Evolutionary conservation across 2,888 invertebrate genomes (phyloP), one percentile per base, ranked within the genome.

Genomic region (Stenodera caucasica): DNA sequence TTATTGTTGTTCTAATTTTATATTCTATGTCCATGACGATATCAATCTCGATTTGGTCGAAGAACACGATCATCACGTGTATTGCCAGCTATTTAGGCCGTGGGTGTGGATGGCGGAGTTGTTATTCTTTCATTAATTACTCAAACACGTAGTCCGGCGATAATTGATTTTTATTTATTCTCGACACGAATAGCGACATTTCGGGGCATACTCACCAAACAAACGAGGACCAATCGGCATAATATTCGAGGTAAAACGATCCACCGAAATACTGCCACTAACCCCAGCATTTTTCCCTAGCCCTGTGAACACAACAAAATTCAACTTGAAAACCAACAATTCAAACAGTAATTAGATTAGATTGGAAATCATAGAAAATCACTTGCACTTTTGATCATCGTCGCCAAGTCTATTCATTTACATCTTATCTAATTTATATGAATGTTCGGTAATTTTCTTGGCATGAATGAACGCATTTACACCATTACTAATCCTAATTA

Each of bases 141-240:
- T 40, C 5, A 18, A 40, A 9, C 15, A 40, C 37, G 37, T 40
- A 40, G 0, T 40, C 18, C 9, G 9, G 33, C 7, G n/a, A 15
- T 40, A 40, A 40, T 40, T 40, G 37, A 40, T 40, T 40, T 40
- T 40, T 40, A 40, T 40, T 40, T 40, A 40, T 40, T 40, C 37
- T n/a, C n/a, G n/a, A n/a, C n/a, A n/a, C n/a, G n/a, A n/a, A n/a
- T n/a, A n/a, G n/a, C n/a, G n/a, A n/a, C n/a, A n/a, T n/a, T n/a
- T n/a, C n/a, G n/a, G n/a, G n/a, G n/a, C n/a, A 37, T 37, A 40
- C 37, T 9, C 8, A 40, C 37, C 37, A 40, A 9, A 2, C 15
- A 18, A 9, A 40, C 18, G 18, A 40, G 15, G 7, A 18, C 37
- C 37, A 40, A 40, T 15, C 37, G 7, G 37, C 18, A 40, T 9